phyloP scores from a whole-genome alignment of 1,140 invertebrate species.

The Macrostomum lignano region DNA sequence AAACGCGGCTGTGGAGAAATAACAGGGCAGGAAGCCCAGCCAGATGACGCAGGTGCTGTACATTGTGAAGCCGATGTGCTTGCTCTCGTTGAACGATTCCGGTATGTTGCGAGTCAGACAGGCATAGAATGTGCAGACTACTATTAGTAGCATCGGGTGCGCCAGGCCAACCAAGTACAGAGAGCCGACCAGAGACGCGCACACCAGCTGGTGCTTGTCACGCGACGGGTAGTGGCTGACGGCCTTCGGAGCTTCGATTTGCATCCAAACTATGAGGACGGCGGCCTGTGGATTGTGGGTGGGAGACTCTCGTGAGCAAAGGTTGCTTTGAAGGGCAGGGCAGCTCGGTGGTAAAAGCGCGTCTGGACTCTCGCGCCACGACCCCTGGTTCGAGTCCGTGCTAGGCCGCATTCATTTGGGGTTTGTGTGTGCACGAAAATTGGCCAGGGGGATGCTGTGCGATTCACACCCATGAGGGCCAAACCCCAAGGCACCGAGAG shows the following conservation, averaged over 20 bases:
- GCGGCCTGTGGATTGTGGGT: too few species aligned
- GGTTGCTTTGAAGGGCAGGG: too few species aligned
- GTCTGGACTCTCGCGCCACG: too few species aligned
- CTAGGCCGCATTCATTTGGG: too few species aligned
- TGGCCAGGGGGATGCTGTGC: too few species aligned
- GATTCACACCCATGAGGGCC: too few species aligned
- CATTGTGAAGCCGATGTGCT: slow-evolving; percentile 65
- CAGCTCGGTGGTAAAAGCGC: too few species aligned
- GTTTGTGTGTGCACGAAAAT: too few species aligned
- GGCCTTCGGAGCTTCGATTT: slow-evolving; percentile 50
- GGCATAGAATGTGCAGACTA: slow-evolving; percentile 40
- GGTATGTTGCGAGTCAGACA: slow-evolving; percentile 53
- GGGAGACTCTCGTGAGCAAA: too few species aligned
- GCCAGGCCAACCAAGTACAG: slow-evolving; percentile 23
- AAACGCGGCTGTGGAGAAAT: slow-evolving; percentile 48
- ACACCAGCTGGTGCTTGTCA: slow-evolving; percentile 59
- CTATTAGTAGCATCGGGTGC: slow-evolving; percentile 40
- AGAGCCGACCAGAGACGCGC: slow-evolving; percentile 45
- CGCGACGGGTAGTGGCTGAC: slow-evolving; percentile 56
- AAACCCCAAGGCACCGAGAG: too few species aligned
- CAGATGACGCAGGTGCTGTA: slow-evolving; percentile 59
- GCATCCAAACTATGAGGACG: slow-evolving; percentile 55
- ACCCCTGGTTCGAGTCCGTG: too few species aligned
- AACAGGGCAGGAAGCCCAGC: slow-evolving; percentile 63
- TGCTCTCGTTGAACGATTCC: slow-evolving; percentile 64